Evolutionary conservation across 2,888 invertebrate genomes (phyloP), one percentile per base, ranked within the genome.

Genomic region (Dicycla oo): DNA sequence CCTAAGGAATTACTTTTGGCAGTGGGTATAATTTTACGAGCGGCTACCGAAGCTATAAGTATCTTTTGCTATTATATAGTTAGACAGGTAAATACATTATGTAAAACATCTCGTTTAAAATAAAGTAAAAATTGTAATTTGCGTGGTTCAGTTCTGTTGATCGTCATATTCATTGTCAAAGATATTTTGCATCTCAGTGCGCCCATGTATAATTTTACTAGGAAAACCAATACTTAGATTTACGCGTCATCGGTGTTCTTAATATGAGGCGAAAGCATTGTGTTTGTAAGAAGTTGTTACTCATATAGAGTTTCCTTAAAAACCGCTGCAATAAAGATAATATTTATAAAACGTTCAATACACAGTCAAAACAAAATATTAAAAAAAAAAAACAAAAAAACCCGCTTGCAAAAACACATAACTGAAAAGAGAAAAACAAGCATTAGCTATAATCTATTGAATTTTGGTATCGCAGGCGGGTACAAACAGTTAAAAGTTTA

Each of bases 1-100:
- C 77, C 83, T 86, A 87, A 88, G 87, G 86, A 86, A 88, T 87
- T 88, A 86, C 88, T 88, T 88, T 84, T 81, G 82, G 82, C 82
- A 81, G 79, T 77, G 80, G 61, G 76, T 76, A 85, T 86, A 86
- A 85, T 83, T 86, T 88, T 85, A 87, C 80, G 83, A 86, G 73
- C 71, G 83, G 80, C 77, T 83, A 75, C 80, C 56, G 61, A 80
- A 77, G 67, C 73, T 82, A 61, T 70, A 53, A 58, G 67, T 68
- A 66, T 60, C 15, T 49, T 60, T 45, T 26, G 58, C 56, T 62
- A 47, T 70, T 67, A 13, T 70, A 67, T 56, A 61, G 63, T 56
- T 30, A 51, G 63, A 54, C 64, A 54, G 20, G 15, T 40, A 43
- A 13, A 20, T 23, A 34, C 23, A 53, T 30, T 58, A 72, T 49